Conservation (phyloP, 2,113 vertebrate species). For the Boleophthalmus pectinirostris region DNA sequence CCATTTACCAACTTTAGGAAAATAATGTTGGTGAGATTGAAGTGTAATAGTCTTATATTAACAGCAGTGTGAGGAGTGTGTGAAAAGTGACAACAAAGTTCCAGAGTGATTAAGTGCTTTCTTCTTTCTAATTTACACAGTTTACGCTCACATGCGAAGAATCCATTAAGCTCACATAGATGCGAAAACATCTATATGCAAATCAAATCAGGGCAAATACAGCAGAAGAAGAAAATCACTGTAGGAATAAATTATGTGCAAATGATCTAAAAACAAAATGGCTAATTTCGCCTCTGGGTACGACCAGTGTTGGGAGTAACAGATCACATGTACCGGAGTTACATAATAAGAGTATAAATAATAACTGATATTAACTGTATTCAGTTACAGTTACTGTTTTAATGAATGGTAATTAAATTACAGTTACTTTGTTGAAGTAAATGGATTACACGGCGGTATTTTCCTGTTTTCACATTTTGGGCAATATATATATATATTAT, state of each 20-base stretch:
- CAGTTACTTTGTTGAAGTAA: too few relatives aligned
- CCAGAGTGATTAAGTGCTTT: not conserved
- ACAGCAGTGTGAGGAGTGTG: not conserved
- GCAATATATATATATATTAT: too few relatives aligned
- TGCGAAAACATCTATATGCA: not conserved
- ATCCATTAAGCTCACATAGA: slow-evolving; percentile 10
- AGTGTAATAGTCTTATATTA: not conserved
- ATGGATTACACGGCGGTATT: too few relatives aligned
- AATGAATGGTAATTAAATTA: too few relatives aligned
- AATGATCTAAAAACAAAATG: slow-evolving; percentile 6
- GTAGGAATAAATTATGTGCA: slow-evolving; percentile 3
- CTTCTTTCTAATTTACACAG: slow-evolving; percentile 6
- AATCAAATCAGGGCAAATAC: slow-evolving; percentile 5
- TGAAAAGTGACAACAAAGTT: not conserved
- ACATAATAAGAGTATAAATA: too few relatives aligned
- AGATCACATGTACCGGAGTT: too few relatives aligned
- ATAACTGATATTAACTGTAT: too few relatives aligned
- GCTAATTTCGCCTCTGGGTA: not conserved
- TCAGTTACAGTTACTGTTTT: too few relatives aligned
- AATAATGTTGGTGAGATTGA: not conserved
- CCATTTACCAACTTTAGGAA: not conserved
- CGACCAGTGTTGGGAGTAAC: too few relatives aligned
- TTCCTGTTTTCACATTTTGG: too few relatives aligned
- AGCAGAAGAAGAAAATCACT: not conserved
- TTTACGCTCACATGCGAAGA: slow-evolving; percentile 1